Evolutionary conservation across 92 coral and sea anemone species (phyloP).

Genomic region (Phenganax marumi): DNA sequence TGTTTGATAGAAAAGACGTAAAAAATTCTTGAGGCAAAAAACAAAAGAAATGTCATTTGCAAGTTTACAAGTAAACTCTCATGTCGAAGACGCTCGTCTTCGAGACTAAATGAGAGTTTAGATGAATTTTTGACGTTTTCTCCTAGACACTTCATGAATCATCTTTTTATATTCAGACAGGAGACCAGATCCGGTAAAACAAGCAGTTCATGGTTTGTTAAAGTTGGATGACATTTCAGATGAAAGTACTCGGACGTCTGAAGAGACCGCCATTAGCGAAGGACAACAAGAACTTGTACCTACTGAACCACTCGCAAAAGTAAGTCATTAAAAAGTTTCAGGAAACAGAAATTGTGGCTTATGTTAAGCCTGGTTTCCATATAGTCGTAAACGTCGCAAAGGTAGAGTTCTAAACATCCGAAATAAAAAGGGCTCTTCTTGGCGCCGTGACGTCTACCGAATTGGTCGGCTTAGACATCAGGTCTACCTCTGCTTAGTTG

Average conservation of each 20-base stretch:
- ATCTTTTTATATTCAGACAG: conserved; percentile 1
- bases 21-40: too few species aligned
- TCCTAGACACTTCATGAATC: neutral
- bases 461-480: too few species aligned
- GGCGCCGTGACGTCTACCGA: too few species aligned
- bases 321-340: neutral
- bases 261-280: neutral
- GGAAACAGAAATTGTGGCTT: neutral
- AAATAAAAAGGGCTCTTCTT: too few species aligned
- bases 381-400: too few species aligned
- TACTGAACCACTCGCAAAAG: neutral
- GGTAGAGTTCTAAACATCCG: too few species aligned
- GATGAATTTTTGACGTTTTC: neutral
- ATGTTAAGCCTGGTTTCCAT: neutral
- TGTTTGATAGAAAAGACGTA: too few species aligned
- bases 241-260: conserved; percentile 16
- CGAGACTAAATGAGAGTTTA: too few species aligned
- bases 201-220: conserved; percentile 21
- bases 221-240: conserved; percentile 18
- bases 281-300: neutral
- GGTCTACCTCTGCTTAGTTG: too few species aligned
- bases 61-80: too few species aligned
- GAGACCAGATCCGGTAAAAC: conserved; percentile 22
- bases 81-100: too few species aligned
- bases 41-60: too few species aligned